These are phyloP conservation scores for Micromys minutus DNA, from an alignment of 2,113 vertebrate genomes.

Conservation along the genomic window DNA sequence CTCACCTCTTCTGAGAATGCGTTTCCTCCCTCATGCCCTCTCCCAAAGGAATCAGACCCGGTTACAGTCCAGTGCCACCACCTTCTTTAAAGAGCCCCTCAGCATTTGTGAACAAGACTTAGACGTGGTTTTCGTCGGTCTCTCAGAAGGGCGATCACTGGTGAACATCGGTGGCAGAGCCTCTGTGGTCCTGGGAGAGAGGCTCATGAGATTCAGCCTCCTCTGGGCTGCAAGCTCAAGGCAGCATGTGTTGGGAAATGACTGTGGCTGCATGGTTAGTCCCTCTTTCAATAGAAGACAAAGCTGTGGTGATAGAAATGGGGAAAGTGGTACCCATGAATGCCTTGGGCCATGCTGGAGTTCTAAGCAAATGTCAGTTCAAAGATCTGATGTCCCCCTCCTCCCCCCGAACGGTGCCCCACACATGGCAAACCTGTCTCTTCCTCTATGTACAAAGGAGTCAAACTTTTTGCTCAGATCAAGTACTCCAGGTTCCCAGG, in stretches of 20 bases:
- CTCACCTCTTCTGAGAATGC: slow-evolving; percentile 60
- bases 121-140: slow-evolving; percentile 56
- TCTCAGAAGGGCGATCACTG: slow-evolving; percentile 73
- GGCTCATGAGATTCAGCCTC: slow-evolving; percentile 60
- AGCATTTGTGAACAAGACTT: slow-evolving; percentile 65
- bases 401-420: not conserved
- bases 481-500: not conserved
- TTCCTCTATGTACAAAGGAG: not conserved
- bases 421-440: not conserved
- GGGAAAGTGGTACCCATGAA: not conserved
- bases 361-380: not conserved
- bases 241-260: not conserved
- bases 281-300: slow-evolving; percentile 7
- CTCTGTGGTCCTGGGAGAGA: slow-evolving; percentile 60
- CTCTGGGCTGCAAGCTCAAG: not conserved
- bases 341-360: not conserved
- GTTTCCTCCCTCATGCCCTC: slow-evolving; percentile 52
- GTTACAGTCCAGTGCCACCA: slow-evolving; percentile 51
- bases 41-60: slow-evolving; percentile 76
- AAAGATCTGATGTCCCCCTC: not conserved
- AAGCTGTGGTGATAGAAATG: not conserved
- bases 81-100: slow-evolving; percentile 60
- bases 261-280: not conserved
- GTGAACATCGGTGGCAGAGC: slow-evolving; percentile 53
- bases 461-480: not conserved